Percentiles rank a stretch among this genome's conserved stretches.
These are phyloP conservation scores for Staurois parvus DNA, from an alignment of 2,797 vertebrate species.

Conservation along the genomic window DNA sequence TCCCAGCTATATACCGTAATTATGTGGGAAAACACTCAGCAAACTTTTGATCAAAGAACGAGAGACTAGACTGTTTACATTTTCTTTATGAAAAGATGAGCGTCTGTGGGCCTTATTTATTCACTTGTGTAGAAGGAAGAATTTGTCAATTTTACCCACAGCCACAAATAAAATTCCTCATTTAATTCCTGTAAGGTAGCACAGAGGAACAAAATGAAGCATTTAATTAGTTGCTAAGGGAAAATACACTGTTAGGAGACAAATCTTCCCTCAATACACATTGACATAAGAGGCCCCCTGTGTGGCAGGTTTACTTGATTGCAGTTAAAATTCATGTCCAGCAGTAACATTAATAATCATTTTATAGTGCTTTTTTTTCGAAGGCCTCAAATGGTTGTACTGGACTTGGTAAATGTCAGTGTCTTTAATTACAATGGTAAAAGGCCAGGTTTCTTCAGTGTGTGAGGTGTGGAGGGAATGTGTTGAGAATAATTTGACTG, in stretches of 20 bases:
- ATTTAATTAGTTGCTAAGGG: background rate
- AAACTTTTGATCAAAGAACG: too few relatives aligned
- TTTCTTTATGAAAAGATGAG: too few relatives aligned
- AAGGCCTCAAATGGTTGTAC: background rate
- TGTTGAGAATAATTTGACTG: background rate
- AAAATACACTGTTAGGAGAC: background rate
- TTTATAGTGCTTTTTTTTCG: background rate
- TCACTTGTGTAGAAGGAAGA: too few relatives aligned
- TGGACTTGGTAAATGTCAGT: background rate
- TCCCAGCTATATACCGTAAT: too few relatives aligned
- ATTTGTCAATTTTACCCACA: too few relatives aligned
- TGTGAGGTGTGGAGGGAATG: background rate
- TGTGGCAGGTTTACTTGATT: background rate
- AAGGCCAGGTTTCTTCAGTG: background rate
- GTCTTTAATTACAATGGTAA: background rate
- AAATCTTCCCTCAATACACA: background rate
- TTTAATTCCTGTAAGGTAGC: too few relatives aligned
- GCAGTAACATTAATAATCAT: background rate
- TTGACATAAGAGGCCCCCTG: background rate
- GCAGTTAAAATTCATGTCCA: background rate
- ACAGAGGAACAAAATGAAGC: background rate
- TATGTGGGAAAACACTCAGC: too few relatives aligned
- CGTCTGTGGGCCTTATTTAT: too few relatives aligned
- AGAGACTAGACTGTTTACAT: too few relatives aligned
- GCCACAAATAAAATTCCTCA: too few relatives aligned